phyloP scores from a whole-genome alignment of 92 coral and sea anemone species.

The Ricordea florida region DNA sequence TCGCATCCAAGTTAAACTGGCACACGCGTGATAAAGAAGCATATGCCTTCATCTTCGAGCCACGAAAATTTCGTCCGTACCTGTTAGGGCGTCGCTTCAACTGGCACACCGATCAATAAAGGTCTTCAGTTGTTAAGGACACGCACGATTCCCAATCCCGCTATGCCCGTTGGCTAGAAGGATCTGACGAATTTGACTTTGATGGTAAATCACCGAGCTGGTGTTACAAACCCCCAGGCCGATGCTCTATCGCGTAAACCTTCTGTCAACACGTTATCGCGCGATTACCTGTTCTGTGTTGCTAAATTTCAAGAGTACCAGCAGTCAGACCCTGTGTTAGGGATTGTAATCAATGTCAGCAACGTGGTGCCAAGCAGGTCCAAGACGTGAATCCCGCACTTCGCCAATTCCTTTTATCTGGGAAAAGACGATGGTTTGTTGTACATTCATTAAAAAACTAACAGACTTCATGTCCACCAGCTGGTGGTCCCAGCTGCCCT shows the following conservation, averaged over 20 bases:
- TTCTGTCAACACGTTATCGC: not conserved
- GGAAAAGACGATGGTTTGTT: no score
- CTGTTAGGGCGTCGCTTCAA: slow-evolving; percentile 25
- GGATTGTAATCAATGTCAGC: no score
- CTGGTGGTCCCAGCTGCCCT: no score
- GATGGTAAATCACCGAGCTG: slow-evolving; percentile 12
- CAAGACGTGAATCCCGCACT: no score
- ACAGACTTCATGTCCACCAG: no score
- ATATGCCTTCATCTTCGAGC: slow-evolving; percentile 32
- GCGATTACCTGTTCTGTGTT: no score
- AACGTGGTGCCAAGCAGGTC: no score
- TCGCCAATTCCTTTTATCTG: no score
- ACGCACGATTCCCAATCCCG: slow-evolving; percentile 56
- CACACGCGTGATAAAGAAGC: slow-evolving; percentile 56
- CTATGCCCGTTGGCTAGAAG: slow-evolving; percentile 53
- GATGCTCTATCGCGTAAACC: slow-evolving; percentile 50
- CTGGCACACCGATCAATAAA: slow-evolving; percentile 30
- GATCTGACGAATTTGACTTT: slow-evolving; percentile 43
- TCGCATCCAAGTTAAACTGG: slow-evolving; percentile 37
- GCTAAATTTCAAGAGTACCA: no score
- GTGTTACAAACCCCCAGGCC: slow-evolving; percentile 53
- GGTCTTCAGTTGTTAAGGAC: slow-evolving; percentile 31
- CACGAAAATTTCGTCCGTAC: slow-evolving; percentile 35
- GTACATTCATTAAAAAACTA: no score
- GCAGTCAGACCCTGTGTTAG: no score